Evolutionary conservation across 2,113 vertebrate species (phyloP).

Genomic region (Oncorhynchus clarkii): DNA sequence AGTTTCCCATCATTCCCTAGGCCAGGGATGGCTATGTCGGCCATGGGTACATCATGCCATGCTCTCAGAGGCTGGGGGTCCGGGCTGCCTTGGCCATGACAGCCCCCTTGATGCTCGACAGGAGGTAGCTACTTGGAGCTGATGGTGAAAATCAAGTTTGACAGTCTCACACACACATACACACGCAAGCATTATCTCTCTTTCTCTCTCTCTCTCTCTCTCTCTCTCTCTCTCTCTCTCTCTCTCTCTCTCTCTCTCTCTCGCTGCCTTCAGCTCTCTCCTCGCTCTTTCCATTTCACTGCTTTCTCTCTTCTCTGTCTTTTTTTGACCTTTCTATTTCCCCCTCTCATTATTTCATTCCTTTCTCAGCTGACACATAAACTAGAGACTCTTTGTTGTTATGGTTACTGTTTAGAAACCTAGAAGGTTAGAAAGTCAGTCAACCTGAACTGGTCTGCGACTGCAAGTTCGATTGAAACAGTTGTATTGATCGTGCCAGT

Average conservation of each 20-base stretch:
- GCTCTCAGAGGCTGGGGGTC: constrained; percentile 45
- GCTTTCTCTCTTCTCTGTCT: background rate
- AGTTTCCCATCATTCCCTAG: constrained; percentile 48
- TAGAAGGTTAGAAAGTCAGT: background rate
- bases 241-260: background rate
- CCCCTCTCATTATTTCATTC: constrained; percentile 28
- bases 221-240: background rate
- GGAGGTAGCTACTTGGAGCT: constrained; percentile 67
- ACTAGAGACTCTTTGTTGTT: background rate
- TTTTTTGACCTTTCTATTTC: constrained; percentile 3
- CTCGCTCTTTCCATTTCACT: background rate
- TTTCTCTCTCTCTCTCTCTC: constrained; percentile 1
- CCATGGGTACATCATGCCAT: constrained; percentile 42
- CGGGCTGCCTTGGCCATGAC: constrained; percentile 67
- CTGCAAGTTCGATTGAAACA: background rate
- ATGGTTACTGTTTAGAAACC: background rate
- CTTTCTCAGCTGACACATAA: background rate
- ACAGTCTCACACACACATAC: constrained; percentile 26
- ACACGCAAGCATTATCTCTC: background rate
- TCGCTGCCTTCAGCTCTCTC: background rate
- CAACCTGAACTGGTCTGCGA: background rate
- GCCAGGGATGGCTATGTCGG: constrained; percentile 52
- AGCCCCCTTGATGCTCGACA: constrained; percentile 68
- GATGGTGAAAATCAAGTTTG: constrained; percentile 66
- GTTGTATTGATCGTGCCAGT: background rate